These are phyloP conservation scores for Belgica antarctica DNA, from an alignment of 2,888 invertebrate species.

Conservation along the genomic window DNA sequence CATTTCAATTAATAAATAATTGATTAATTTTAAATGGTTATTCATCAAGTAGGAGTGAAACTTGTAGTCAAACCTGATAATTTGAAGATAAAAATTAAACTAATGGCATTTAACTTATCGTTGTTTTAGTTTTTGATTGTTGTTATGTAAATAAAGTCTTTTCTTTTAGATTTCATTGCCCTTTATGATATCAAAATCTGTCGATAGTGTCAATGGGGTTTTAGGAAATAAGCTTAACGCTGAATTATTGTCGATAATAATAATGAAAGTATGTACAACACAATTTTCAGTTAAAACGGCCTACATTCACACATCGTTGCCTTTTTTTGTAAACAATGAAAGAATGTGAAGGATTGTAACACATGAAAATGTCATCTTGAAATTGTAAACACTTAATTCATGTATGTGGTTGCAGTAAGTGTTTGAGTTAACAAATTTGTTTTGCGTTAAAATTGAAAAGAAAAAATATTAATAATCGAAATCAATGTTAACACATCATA, in stretches of 20 bases:
- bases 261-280: constrained; percentile 33
- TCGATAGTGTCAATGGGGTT: not conserved
- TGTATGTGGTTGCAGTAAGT: too few relatives aligned
- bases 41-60: constrained; percentile 27
- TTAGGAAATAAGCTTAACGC: too few relatives aligned
- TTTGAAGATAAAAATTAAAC: constrained; percentile 10
- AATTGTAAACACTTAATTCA: too few relatives aligned
- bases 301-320: constrained; percentile 41
- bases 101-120: constrained; percentile 30
- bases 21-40: not conserved
- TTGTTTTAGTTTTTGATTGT: constrained; percentile 19
- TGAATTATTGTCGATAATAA: too few relatives aligned
- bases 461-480: too few relatives aligned
- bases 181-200: not conserved
- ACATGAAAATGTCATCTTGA: too few relatives aligned
- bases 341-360: too few relatives aligned
- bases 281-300: constrained; percentile 41
- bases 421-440: too few relatives aligned
- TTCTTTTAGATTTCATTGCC: not conserved
- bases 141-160: constrained; percentile 1
- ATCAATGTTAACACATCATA: too few relatives aligned
- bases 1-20: constrained; percentile 8
- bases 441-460: too few relatives aligned
- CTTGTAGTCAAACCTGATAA: constrained; percentile 12
- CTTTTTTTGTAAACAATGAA: constrained; percentile 19